Base-by-base conservation (phyloP, 1,140 invertebrate genomes). In the Drosophila yakuba region DNA sequence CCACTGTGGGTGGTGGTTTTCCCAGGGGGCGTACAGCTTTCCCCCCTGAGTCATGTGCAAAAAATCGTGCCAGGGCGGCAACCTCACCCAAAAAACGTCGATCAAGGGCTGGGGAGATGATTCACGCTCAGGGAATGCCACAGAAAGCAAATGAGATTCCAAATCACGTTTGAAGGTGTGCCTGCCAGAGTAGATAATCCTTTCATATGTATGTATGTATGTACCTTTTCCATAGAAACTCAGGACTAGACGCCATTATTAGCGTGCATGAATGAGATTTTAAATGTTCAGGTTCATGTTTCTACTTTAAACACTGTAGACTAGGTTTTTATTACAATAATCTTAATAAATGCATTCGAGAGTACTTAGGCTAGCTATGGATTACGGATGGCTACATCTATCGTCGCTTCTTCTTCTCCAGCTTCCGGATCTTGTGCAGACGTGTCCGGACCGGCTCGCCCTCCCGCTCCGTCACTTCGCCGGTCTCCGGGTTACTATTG, bases 361-460 rank as follows among this genome's bases (percentile, higher is more conserved):
- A 36, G 38, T 57, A 41, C 43, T 69, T 69, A 71, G 8, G 43
- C 50, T 71, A 68, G 25, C 8, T 69, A 41, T 12, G 8, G 11
- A 8, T 20, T 69, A 56, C 4, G n/a, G 32, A 23, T 7, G 20
- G 23, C 28, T 71, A 20, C 39, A 62, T 36, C 66, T 90, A 91
- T 56, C 90, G 90, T 8, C 90, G 76, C 47, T 91, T 91, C 60
- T 91, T 91, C 57, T 91, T 91, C 52, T 91, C 91, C 45, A 86
- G 69, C 44, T 91, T 91, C 3, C 91, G 80, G 32, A 91, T 72
- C 67, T 91, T 91, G 47, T 91, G 91, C n/a, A 91, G 57, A 4
- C 91, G 80, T 3, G 88, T 51, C 38, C 67, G 56, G 8, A 69
- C 64, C 48, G 66, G 78, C 17, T 64, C 79, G 44, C 60, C 51